Evolutionary conservation across 1,140 invertebrate genomes (phyloP).

Genomic region (Panulirus ornatus): DNA sequence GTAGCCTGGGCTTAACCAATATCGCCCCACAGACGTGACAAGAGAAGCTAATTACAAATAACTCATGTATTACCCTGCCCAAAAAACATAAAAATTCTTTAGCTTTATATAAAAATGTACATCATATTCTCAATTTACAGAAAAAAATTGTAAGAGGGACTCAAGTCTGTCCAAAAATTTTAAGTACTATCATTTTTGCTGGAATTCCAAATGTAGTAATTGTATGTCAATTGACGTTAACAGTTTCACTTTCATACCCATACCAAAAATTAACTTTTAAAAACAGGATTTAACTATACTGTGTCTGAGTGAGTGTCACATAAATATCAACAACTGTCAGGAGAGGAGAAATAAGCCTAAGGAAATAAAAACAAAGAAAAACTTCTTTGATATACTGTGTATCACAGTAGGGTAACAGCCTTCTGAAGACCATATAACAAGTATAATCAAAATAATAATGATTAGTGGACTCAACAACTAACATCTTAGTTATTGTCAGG

Average conservation of each 20-base stretch:
- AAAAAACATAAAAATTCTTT: constrained; percentile 54
- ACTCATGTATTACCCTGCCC: constrained; percentile 29
- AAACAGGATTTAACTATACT: constrained; percentile 25
- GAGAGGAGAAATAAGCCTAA: constrained; percentile 3
- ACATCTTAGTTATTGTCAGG: constrained; percentile 46
- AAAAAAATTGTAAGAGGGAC: constrained; percentile 60
- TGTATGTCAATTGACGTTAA: constrained; percentile 3
- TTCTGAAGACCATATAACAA: constrained; percentile 13
- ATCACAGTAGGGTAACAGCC: constrained; percentile 58
- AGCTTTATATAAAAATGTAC: constrained; percentile 69
- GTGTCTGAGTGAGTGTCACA: constrained; percentile 9
- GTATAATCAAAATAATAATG: constrained; percentile 43
- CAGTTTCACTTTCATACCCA: constrained; percentile 23
- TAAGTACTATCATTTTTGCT: constrained; percentile 12
- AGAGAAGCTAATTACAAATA: constrained; percentile 62
- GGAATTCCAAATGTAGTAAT: constrained; percentile 14
- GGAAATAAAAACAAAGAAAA: constrained; percentile 41
- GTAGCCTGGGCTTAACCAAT: constrained; percentile 76
- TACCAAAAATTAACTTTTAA: constrained; percentile 29
- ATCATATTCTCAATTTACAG: constrained; percentile 66
- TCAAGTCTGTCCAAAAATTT: constrained; percentile 19
- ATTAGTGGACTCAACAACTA: constrained; percentile 54
- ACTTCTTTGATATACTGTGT: constrained; percentile 60
- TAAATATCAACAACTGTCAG: constrained; percentile 10
- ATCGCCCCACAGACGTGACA: constrained; percentile 74